Evolutionary conservation across 2,797 vertebrate genomes (phyloP).

Genomic region (Chaenodraco wilsoni): DNA sequence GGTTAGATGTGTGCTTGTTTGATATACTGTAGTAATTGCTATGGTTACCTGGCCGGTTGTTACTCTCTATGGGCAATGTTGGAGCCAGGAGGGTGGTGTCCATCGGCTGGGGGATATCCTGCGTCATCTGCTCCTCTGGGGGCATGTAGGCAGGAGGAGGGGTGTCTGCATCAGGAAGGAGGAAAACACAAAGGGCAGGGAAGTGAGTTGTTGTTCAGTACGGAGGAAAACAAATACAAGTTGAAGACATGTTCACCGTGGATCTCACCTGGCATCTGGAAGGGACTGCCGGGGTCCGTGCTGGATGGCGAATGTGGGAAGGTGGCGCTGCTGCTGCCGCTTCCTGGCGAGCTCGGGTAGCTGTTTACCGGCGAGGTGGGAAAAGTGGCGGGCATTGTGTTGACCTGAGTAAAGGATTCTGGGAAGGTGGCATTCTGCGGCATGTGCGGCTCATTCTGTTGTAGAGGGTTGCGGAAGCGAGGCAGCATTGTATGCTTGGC

Average conservation of each 20-base stretch:
- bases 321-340: conserved; percentile 92
- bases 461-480: conserved; percentile 93
- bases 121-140: conserved; percentile 96
- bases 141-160: conserved; percentile 98
- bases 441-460: conserved; percentile 96
- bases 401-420: conserved; percentile 92
- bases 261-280: conserved; percentile 95
- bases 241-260: background rate
- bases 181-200: conserved; percentile 19
- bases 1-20: background rate
- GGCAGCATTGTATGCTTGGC: conserved; percentile 97
- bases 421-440: conserved; percentile 97
- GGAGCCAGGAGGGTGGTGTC: conserved; percentile 94
- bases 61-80: conserved; percentile 88
- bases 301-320: conserved; percentile 97
- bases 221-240: background rate
- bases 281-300: conserved; percentile 96
- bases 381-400: conserved; percentile 85
- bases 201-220: background rate
- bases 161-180: conserved; percentile 85
- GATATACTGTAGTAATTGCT: conserved; percentile 12
- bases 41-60: conserved; percentile 89
- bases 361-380: conserved; percentile 93
- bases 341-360: conserved; percentile 94
- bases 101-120: conserved; percentile 97